Evolutionary conservation across 2,888 invertebrate genomes (phyloP), one percentile per base, ranked within the genome.

Genomic region (Rhagonycha lutea): DNA sequence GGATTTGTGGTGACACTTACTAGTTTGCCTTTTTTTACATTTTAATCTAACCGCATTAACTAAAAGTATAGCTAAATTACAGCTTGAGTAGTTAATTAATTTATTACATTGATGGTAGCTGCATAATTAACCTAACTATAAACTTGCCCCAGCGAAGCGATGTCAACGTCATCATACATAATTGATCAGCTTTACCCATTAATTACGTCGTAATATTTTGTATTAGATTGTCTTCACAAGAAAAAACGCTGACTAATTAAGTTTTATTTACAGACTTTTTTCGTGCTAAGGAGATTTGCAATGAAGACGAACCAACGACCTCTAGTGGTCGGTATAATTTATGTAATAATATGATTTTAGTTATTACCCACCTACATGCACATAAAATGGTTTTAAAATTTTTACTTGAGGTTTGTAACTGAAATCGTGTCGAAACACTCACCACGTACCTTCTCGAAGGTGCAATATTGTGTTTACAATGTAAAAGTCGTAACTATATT

Each of bases 101-200:
- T 80, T 80, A 81, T 81, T 79, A 76, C 78, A 72, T 76, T 69
- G 75, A 74, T 77, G 74, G 80, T 78, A 79, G 80, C 79, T 72
- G 69, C 63, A 73, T 79, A 79, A 80, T 80, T 77, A 79, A 79
- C 78, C 63, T 69, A 72, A 62, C 75, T 72, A 68, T 72, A 73
- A 69, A 76, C 61, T 69, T 73, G 61, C 73, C 76, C 68, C 69
- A 69, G 72, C 65, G 69, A 70, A 26, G 75, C 72, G 72, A 75
- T 69, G 75, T 75, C 72, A 75, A 69, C 75, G 75, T 72, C 75
- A 75, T 69, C 69, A 63, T 32, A 68, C 72, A 63, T 75, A 75
- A 75, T 75, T 75, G 75, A 75, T 75, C 69, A 62, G 72, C 63
- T 75, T 72, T 67, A 68, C 61, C 62, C 70, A 70, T 74, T 70